phyloP scores from a whole-genome alignment of 2,113 vertebrate species.

The Colinus virginianus region DNA sequence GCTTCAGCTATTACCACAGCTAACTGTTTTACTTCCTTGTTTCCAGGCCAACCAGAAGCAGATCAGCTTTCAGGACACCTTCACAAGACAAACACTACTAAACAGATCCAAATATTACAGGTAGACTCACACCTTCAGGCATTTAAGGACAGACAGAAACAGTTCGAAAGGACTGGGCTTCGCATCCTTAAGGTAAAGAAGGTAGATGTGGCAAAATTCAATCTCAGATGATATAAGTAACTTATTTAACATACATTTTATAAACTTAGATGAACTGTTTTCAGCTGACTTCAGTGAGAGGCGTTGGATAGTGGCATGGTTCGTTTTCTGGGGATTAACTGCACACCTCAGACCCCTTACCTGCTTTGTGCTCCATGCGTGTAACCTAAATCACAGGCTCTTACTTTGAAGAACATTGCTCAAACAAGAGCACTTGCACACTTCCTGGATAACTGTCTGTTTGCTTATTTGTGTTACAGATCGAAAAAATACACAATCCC shows the following conservation, averaged over 20 bases:
- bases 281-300: not conserved
- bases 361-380: rapidly evolving
- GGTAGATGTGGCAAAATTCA: not conserved
- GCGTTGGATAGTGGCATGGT: not conserved
- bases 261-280: not conserved
- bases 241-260: not conserved
- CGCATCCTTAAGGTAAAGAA: constrained; percentile 76
- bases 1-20: not conserved
- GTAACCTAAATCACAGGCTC: not conserved
- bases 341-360: not conserved
- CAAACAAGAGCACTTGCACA: not conserved
- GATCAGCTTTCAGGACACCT: not conserved
- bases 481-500: constrained; percentile 82
- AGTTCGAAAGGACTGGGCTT: constrained; percentile 63
- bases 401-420: not conserved
- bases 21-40: not conserved
- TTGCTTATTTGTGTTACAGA: constrained; percentile 72
- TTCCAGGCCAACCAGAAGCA: constrained; percentile 53
- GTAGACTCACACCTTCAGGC: constrained; percentile 8
- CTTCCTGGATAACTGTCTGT: not conserved
- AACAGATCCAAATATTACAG: not conserved
- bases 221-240: not conserved
- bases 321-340: not conserved
- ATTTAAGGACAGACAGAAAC: not conserved
- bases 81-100: not conserved